Evolutionary conservation across 2,888 invertebrate genomes (phyloP), one percentile per base, ranked within the genome.

Genomic region (Campopleginae sp.): DNA sequence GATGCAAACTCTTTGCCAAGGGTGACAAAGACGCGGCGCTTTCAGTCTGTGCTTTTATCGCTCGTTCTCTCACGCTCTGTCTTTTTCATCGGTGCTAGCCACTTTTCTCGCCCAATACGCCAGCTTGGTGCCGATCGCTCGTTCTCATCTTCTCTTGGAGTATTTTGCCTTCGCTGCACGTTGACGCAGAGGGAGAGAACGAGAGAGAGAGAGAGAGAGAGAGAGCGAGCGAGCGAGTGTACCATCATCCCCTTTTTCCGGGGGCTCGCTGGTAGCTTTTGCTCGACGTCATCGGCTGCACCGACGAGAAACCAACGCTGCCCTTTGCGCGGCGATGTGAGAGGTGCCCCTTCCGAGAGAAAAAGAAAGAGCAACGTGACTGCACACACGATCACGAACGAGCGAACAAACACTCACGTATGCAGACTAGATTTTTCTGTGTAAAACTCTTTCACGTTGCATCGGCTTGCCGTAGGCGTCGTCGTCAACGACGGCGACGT

Each of bases 261-360:
- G 80, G 74, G 68, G 75, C 33, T 42, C 17, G 66, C 51, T 81
- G 76, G 70, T 46, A 68, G 83, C 76, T 76, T 77, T 78, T 82
- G 83, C 78, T 78, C 83, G 61, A 74, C 80, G 83, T 83, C 82
- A 77, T 83, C 80, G 78, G 65, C 76, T 86, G 86, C 86, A 86
- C 75, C 82, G 80, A 82, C 66, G 82, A 74, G 74, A 75, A 54
- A 54, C 66, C 58, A 23, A 68, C 75, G 77, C 71, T 86, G 85
- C 83, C 85, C 85, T 86, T 86, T 86, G 85, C 85, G 80, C 85
- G 77, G 61, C 74, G 72, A 86, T 80, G 77, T 80, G 74, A 80
- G 74, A 80, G 74, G 66, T 82, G 85, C 82, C 85, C 63, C 76
- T 54, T 58, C 58, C 27, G 58, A 58, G 58, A 58, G 58, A 27